These are phyloP conservation scores for Asobara japonica DNA, from an alignment of 1,140 invertebrate genomes.

Conservation along the genomic window DNA sequence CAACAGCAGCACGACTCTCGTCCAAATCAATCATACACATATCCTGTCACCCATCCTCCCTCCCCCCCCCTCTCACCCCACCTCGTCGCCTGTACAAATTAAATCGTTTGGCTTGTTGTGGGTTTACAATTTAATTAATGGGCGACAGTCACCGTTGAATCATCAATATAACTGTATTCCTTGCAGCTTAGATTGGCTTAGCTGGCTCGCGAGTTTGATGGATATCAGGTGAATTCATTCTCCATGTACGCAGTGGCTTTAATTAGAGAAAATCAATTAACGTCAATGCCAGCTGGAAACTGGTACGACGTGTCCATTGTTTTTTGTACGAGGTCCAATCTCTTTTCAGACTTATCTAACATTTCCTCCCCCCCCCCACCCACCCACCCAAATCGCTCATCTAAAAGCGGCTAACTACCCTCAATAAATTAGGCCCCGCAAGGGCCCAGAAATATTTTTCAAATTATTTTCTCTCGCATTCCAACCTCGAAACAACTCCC, in stretches of 20 bases:
- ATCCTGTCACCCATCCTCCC: neutral
- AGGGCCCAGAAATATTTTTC: neutral
- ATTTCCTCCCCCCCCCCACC: no score
- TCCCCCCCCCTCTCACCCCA: no score
- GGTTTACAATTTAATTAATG: constrained; percentile 29
- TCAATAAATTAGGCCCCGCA: no score
- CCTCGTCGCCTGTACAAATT: constrained; percentile 20
- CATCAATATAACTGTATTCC: neutral
- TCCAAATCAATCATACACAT: constrained; percentile 28
- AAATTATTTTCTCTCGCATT: neutral
- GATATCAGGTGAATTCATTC: constrained; percentile 9
- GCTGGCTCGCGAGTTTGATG: neutral
- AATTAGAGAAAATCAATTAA: constrained; percentile 55
- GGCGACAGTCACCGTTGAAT: neutral
- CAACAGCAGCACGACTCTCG: neutral
- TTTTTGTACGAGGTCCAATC: no score
- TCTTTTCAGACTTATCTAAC: no score
- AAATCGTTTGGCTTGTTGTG: constrained; percentile 15
- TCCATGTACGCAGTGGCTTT: constrained; percentile 34
- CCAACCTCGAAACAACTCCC: constrained; percentile 7
- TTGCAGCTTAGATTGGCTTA: neutral
- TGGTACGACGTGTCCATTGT: neutral
- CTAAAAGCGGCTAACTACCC: no score
- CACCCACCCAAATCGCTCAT: no score
- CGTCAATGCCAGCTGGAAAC: constrained; percentile 35